Percentiles rank a stretch among this genome's conserved stretches.
Evolutionary conservation across 2,797 vertebrate species (phyloP).

Genomic region (Alfaro cultratus): DNA sequence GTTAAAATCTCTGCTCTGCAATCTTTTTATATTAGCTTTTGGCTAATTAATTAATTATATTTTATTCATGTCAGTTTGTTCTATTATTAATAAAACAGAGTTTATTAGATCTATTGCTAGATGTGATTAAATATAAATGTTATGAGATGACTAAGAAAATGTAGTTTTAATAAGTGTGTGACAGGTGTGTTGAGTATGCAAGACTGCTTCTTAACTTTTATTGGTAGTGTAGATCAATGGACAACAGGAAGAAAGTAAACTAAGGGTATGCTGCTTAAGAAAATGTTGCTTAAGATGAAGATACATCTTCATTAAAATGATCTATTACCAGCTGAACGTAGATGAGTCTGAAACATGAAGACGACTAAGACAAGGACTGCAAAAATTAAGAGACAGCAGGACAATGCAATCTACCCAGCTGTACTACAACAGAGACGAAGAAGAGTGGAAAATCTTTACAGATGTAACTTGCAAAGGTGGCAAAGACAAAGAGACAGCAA

Average conservation of each 20-base stretch:
- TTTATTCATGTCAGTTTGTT: not conserved
- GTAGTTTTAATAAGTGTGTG: not conserved
- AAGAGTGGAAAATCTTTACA: constrained; percentile 21
- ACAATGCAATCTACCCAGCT: constrained; percentile 22
- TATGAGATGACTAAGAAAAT: not conserved
- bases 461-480: constrained; percentile 36
- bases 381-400: constrained; percentile 22
- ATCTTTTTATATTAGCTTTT: not conserved
- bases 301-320: not conserved
- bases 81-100: not conserved
- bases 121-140: not conserved
- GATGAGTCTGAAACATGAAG: constrained; percentile 16
- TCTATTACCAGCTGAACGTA: constrained; percentile 6
- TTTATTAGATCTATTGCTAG: not conserved
- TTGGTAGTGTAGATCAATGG: constrained; percentile 57
- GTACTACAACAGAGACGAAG: not conserved
- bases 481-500: constrained; percentile 20
- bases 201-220: constrained; percentile 53
- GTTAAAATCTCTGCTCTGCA: not conserved
- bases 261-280: not conserved
- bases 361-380: constrained; percentile 8
- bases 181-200: constrained; percentile 8
- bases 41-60: not conserved
- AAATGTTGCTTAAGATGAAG: constrained; percentile 17
- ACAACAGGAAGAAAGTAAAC: constrained; percentile 15